These are phyloP conservation scores for Ichneumon xanthorius DNA, from an alignment of 2,888 invertebrate species.

Conservation along the genomic window DNA sequence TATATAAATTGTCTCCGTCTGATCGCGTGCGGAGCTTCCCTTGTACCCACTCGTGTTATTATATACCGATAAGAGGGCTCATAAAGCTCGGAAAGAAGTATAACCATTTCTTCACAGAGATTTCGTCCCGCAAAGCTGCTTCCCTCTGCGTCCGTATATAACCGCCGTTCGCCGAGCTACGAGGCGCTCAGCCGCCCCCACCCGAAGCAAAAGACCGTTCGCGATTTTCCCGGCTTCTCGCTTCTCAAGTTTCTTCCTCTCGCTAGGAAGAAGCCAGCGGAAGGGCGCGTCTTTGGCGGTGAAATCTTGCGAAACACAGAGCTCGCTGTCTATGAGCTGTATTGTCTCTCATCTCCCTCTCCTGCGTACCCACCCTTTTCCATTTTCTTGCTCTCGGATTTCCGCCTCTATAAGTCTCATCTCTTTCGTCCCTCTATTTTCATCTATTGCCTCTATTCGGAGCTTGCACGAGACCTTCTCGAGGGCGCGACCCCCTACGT, in stretches of 20 bases:
- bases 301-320: slow-evolving; percentile 34
- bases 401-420: slow-evolving; percentile 3
- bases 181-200: background rate
- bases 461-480: slow-evolving; percentile 9
- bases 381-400: slow-evolving; percentile 22
- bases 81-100: slow-evolving; percentile 27
- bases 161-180: slow-evolving; percentile 22
- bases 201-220: slow-evolving; percentile 36
- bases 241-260: slow-evolving; percentile 26
- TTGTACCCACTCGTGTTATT: background rate
- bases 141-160: slow-evolving; percentile 19
- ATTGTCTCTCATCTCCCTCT: background rate
- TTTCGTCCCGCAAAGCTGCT: slow-evolving; percentile 40
- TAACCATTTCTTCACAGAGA: slow-evolving; percentile 9
- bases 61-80: slow-evolving; percentile 7
- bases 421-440: slow-evolving; percentile 39
- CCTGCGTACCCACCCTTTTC: background rate
- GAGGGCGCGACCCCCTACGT: background rate
- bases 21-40: background rate
- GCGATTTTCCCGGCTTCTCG: slow-evolving; percentile 50
- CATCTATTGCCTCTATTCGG: slow-evolving; percentile 24
- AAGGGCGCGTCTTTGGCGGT: slow-evolving; percentile 6
- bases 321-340: background rate
- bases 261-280: slow-evolving; percentile 20
- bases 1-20: background rate